phyloP scores from a whole-genome alignment of 2,888 invertebrate genomes.

The Spilarctia lutea region DNA sequence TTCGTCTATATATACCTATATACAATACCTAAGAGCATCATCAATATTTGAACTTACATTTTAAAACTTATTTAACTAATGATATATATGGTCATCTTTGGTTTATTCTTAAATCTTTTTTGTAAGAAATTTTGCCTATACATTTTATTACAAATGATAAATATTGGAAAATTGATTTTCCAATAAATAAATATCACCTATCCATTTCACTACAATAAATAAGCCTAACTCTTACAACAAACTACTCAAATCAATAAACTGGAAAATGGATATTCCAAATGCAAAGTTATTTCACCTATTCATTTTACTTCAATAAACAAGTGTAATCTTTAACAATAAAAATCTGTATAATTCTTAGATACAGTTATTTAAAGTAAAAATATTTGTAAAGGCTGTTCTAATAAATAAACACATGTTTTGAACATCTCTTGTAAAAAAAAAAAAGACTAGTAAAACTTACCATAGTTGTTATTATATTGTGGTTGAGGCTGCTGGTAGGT shows the following conservation, averaged over 20 bases:
- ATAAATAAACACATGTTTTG: background rate
- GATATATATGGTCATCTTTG: background rate
- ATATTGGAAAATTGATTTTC: too few species aligned
- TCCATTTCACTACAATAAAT: too few species aligned
- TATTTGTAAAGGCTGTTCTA: too few species aligned
- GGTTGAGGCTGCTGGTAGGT: constrained; percentile 76
- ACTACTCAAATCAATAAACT: too few species aligned
- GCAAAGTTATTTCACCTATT: background rate
- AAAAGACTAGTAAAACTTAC: constrained; percentile 68
- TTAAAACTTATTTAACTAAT: background rate
- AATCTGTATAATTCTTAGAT: background rate
- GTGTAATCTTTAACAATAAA: background rate
- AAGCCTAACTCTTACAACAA: too few species aligned
- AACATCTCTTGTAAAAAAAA: background rate
- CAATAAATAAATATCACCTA: too few species aligned
- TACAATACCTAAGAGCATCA: background rate
- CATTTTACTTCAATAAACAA: too few species aligned
- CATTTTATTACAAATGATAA: background rate
- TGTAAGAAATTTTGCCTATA: background rate
- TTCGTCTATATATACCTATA: background rate
- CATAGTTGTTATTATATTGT: constrained; percentile 77
- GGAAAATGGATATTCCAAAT: background rate
- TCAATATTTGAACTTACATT: background rate
- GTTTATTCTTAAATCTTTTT: background rate
- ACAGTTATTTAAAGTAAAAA: too few species aligned